These are phyloP conservation scores for Diorhabda elongata DNA, from an alignment of 1,140 invertebrate genomes.

Conservation along the genomic window DNA sequence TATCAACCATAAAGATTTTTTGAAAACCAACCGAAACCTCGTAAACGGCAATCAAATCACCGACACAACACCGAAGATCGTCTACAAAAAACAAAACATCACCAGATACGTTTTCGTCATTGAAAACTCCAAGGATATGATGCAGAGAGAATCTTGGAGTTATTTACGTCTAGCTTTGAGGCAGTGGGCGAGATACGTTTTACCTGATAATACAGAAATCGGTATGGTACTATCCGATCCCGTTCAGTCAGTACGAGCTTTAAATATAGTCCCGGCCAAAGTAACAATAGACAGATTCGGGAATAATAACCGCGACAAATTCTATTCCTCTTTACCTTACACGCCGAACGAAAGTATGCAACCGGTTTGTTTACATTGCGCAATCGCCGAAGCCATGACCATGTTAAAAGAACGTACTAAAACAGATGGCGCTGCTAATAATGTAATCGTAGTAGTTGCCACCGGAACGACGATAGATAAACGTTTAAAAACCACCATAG, in stretches of 20 bases:
- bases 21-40: slow-evolving; percentile 23
- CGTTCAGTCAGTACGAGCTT: slow-evolving; percentile 36
- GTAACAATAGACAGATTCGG: slow-evolving; percentile 39
- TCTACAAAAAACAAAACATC: slow-evolving; percentile 49
- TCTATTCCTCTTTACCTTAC: slow-evolving; percentile 53
- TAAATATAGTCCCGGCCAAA: slow-evolving; percentile 34
- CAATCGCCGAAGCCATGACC: slow-evolving; percentile 50
- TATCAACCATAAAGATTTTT: slow-evolving; percentile 57
- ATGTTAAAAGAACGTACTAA: slow-evolving; percentile 50
- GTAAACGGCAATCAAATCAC: slow-evolving; percentile 37
- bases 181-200: slow-evolving; percentile 54
- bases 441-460: slow-evolving; percentile 54
- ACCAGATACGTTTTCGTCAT: slow-evolving; percentile 54
- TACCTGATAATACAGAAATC: slow-evolving; percentile 51
- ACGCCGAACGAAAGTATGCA: slow-evolving; percentile 48
- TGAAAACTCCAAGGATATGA: slow-evolving; percentile 55
- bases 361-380: slow-evolving; percentile 51
- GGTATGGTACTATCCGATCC: slow-evolving; percentile 49
- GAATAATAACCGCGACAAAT: slow-evolving; percentile 44
- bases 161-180: slow-evolving; percentile 55
- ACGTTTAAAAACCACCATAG: slow-evolving; percentile 39
- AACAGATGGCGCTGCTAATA: slow-evolving; percentile 48
- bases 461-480: slow-evolving; percentile 47
- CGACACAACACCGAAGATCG: slow-evolving; percentile 46
- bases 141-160: slow-evolving; percentile 56